phyloP scores from a whole-genome alignment of 2,113 vertebrate species.

The Chaetorhynchus papuensis region DNA sequence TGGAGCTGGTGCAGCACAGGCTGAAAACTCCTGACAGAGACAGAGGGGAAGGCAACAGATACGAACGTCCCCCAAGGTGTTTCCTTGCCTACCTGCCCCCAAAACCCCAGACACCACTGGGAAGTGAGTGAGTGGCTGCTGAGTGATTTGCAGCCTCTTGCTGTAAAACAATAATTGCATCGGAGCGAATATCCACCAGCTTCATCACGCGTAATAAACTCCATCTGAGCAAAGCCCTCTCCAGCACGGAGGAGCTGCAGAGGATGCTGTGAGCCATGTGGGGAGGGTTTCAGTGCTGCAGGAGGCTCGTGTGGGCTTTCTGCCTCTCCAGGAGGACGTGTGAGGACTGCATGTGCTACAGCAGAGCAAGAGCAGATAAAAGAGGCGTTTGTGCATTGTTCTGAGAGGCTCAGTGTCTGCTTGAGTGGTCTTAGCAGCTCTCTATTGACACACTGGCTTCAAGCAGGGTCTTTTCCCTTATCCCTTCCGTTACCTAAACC shows the following conservation, averaged over 20 bases:
- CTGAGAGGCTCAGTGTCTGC: neutral
- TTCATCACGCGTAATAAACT: neutral
- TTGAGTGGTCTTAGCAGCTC: neutral
- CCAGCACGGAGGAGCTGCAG: neutral
- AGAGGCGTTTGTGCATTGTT: accelerated
- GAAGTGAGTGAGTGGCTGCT: neutral
- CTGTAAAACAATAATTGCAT: neutral
- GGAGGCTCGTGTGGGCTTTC: neutral
- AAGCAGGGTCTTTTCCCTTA: neutral
- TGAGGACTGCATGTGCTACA: neutral
- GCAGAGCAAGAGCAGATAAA: neutral
- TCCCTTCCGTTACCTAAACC: neutral
- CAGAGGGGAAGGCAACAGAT: neutral
- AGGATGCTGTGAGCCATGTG: neutral
- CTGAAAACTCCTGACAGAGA: constrained; percentile 6
- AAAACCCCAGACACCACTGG: neutral
- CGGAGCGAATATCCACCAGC: neutral
- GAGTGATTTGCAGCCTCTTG: neutral
- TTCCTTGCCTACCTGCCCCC: neutral
- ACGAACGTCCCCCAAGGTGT: neutral
- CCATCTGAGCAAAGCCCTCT: neutral
- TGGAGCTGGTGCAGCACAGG: neutral
- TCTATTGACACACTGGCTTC: neutral
- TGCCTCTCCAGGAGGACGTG: neutral
- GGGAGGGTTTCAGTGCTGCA: neutral